These are phyloP conservation scores for Saxidomus purpurata DNA, from an alignment of 1,140 invertebrate species.

Conservation along the genomic window DNA sequence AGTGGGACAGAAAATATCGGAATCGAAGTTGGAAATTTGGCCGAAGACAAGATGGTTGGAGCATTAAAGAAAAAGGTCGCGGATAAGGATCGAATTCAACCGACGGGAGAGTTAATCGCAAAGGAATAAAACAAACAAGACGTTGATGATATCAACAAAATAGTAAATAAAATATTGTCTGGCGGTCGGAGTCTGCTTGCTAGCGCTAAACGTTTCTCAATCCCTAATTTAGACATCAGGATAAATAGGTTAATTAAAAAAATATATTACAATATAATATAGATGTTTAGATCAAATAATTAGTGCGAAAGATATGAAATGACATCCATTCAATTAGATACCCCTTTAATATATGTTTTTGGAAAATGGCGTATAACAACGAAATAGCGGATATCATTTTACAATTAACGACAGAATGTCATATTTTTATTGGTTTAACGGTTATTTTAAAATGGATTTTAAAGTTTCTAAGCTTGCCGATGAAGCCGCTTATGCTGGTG, in stretches of 20 bases:
- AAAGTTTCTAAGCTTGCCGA: neutral
- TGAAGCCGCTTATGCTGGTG: neutral
- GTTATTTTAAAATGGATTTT: neutral
- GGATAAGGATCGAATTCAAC: neutral
- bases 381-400: neutral
- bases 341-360: neutral
- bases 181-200: neutral
- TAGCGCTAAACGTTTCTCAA: neutral
- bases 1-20: neutral
- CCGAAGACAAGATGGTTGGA: neutral
- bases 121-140: neutral
- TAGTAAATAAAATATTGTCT: neutral
- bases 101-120: neutral
- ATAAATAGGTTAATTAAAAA: neutral
- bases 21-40: neutral
- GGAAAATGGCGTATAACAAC: neutral
- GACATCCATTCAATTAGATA: neutral
- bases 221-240: neutral
- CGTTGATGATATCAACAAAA: neutral
- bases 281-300: neutral
- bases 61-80: neutral
- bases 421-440: neutral
- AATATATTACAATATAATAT: neutral
- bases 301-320: neutral
- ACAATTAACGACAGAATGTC: neutral